phyloP scores from a whole-genome alignment of 2,113 vertebrate species.

The Micronisus gabar region DNA sequence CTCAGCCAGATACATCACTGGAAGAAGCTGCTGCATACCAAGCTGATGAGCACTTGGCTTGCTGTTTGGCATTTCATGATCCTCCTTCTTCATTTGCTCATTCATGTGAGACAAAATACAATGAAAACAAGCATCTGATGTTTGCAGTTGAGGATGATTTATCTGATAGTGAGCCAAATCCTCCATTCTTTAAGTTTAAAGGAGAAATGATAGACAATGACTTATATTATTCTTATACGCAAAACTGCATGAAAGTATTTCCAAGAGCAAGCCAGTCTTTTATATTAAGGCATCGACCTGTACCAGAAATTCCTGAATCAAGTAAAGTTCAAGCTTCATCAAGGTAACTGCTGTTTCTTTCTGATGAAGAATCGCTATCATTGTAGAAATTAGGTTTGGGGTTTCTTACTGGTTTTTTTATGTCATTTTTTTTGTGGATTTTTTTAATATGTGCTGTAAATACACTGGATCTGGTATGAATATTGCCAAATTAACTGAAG shows the following conservation, averaged over 20 bases:
- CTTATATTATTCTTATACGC: conserved; percentile 72
- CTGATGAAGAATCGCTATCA: rapidly evolving
- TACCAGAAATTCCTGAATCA: conserved; percentile 82
- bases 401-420: not conserved
- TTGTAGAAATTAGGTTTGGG: not conserved
- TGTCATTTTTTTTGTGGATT: not conserved
- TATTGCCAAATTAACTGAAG: not conserved
- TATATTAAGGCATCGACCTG: conserved; percentile 86
- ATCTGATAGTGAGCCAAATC: conserved; percentile 2
- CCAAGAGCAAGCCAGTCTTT: conserved; percentile 76
- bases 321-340: conserved; percentile 30
- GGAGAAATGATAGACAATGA: conserved; percentile 89
- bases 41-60: not conserved
- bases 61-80: not conserved
- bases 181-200: conserved; percentile 62
- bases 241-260: conserved; percentile 25
- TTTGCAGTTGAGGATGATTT: conserved; percentile 45
- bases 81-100: not conserved
- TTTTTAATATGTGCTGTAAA: not conserved
- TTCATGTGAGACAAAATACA: not conserved
- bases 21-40: conserved; percentile 25
- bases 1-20: not conserved
- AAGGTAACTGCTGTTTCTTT: conserved; percentile 61
- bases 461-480: not conserved
- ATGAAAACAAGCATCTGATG: conserved; percentile 27